Percentiles rank a stretch among this genome's conserved stretches.
These are phyloP conservation scores for Neosilurus hyrtlii DNA, from an alignment of 2,797 vertebrate species.

Conservation along the genomic window DNA sequence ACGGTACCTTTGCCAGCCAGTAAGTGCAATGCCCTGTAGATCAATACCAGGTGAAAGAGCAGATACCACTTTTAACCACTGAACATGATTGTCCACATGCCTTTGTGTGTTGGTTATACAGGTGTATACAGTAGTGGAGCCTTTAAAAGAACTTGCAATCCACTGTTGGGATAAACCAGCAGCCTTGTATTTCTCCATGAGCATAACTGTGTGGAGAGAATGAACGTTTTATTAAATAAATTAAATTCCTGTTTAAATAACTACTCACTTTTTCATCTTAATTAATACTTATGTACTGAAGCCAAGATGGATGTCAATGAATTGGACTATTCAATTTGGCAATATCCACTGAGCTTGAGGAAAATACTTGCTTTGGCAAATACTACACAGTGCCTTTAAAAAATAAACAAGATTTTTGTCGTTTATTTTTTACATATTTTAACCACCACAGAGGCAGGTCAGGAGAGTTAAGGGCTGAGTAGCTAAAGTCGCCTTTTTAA, in stretches of 20 bases:
- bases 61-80: constrained; percentile 84
- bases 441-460: too few relatives aligned
- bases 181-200: constrained; percentile 82
- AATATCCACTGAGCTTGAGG: too few relatives aligned
- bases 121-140: constrained; percentile 83
- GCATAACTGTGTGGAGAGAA: constrained; percentile 70
- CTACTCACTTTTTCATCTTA: too few relatives aligned
- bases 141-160: constrained; percentile 95
- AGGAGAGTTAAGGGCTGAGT: too few relatives aligned
- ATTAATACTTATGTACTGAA: too few relatives aligned
- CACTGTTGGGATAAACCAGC: constrained; percentile 84
- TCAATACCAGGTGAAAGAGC: constrained; percentile 57
- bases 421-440: too few relatives aligned
- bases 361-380: too few relatives aligned
- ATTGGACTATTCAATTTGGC: too few relatives aligned
- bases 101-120: constrained; percentile 80
- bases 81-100: constrained; percentile 86
- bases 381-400: too few relatives aligned
- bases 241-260: not conserved
- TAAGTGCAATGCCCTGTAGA: constrained; percentile 85
- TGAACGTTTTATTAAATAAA: constrained; percentile 8
- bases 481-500: too few relatives aligned
- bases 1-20: constrained; percentile 93
- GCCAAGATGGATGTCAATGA: too few relatives aligned
- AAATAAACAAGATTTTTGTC: too few relatives aligned